Conservation (phyloP, 37 sponge, comb jelly and placozoan species). For the Dysidea cf. avara region DNA sequence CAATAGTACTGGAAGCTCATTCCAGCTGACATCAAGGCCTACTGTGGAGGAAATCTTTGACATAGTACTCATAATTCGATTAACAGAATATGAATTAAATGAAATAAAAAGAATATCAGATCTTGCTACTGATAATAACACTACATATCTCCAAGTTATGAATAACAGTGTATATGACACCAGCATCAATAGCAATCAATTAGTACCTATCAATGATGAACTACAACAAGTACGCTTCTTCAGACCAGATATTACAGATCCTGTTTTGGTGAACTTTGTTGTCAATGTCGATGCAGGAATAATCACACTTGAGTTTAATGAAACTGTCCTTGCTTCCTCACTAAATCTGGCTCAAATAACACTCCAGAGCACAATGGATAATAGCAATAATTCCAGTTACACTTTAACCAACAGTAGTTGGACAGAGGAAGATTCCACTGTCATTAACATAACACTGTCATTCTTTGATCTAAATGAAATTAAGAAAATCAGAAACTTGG, state of each 20-base stretch:
- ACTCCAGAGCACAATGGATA: constrained; percentile 40
- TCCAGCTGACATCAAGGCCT: constrained; percentile 10
- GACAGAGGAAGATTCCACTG: constrained; percentile 59
- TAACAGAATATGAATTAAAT: constrained; percentile 63
- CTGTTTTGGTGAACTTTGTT: constrained; percentile 54
- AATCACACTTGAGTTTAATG: constrained; percentile 70
- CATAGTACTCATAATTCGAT: constrained; percentile 23
- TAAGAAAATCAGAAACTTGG: constrained; percentile 71
- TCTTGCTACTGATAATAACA: constrained; percentile 51
- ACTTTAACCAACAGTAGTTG: constrained; percentile 58
- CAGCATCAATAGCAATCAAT: constrained; percentile 12
- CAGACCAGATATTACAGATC: constrained; percentile 61
- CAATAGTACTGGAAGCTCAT: constrained; percentile 6
- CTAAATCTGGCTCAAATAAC: constrained; percentile 64
- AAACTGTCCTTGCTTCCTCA: constrained; percentile 64
- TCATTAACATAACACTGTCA: constrained; percentile 46
- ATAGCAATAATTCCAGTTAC: constrained; percentile 11
- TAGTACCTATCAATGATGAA: constrained; percentile 41
- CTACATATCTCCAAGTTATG: constrained; percentile 71
- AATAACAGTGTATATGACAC: constrained; percentile 51
- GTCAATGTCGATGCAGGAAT: constrained; percentile 60
- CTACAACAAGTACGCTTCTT: constrained; percentile 17
- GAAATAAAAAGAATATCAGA: constrained; percentile 68
- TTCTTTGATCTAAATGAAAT: constrained; percentile 82
- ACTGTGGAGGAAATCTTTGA: not conserved